Evolutionary conservation across 2,797 vertebrate genomes (phyloP).

Genomic region (Xerus rutilus): DNA sequence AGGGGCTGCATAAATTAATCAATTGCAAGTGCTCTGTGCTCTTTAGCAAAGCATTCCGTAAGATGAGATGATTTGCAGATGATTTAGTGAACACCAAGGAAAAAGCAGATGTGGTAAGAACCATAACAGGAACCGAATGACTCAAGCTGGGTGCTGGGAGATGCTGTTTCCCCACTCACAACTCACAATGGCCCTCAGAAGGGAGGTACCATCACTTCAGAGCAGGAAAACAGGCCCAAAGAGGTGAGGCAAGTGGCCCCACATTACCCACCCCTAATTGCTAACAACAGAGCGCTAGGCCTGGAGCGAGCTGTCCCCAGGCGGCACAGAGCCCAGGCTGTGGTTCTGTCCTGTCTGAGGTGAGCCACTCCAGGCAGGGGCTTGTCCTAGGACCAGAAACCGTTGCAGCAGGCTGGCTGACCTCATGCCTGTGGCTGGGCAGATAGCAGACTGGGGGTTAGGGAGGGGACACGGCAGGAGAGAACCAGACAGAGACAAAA

Average conservation of each 20-base stretch:
- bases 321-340: background rate
- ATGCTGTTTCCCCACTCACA: background rate
- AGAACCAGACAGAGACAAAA: background rate
- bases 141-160: background rate
- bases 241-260: background rate
- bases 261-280: background rate
- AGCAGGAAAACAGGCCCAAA: background rate
- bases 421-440: background rate
- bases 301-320: background rate
- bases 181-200: background rate
- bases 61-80: background rate
- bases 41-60: background rate
- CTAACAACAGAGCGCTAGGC: background rate
- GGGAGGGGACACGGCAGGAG: accelerated
- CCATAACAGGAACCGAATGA: background rate
- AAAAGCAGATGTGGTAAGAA: background rate
- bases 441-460: background rate
- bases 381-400: background rate
- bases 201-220: background rate
- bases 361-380: background rate
- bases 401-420: background rate
- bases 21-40: background rate
- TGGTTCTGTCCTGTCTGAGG: accelerated
- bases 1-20: background rate
- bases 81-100: background rate